Evolutionary conservation across 2,113 vertebrate genomes (phyloP).

Genomic region (Dromiciops gliroides): DNA sequence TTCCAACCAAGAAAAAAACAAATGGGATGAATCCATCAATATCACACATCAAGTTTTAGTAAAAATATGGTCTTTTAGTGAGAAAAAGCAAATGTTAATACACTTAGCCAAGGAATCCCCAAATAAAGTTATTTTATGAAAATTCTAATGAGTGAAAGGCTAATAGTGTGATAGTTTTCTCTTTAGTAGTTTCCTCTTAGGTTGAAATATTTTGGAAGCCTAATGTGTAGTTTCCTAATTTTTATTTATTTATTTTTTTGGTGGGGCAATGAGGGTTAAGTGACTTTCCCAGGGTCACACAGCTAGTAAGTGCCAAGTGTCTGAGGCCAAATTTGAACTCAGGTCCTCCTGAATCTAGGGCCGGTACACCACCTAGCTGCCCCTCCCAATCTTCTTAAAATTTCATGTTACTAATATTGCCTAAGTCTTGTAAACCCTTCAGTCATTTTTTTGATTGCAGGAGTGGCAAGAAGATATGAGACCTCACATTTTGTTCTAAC

Average conservation of each 20-base stretch:
- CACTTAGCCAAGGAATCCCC: conserved; percentile 58
- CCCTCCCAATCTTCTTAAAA: too few species aligned
- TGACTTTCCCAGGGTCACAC: too few species aligned
- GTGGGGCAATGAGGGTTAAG: too few species aligned
- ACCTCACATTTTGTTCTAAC: neutral
- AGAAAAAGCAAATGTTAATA: conserved; percentile 75
- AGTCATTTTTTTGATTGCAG: neutral
- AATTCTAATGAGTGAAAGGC: neutral
- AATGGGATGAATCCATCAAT: conserved; percentile 79
- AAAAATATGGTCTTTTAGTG: conserved; percentile 76
- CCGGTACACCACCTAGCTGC: too few species aligned
- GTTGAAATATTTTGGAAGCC: neutral
- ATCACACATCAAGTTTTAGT: conserved; percentile 76
- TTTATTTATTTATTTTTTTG: too few species aligned
- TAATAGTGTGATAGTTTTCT: neutral
- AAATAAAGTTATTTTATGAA: neutral
- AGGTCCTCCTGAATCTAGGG: too few species aligned
- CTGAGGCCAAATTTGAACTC: too few species aligned
- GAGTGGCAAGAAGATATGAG: neutral
- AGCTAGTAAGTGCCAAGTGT: too few species aligned
- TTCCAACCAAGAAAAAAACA: conserved; percentile 83
- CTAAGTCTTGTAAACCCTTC: neutral
- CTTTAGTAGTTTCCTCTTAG: neutral
- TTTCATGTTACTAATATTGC: neutral
- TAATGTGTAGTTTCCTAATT: neutral